phyloP scores from a whole-genome alignment of 2,113 vertebrate species.

The Macrotis lagotis region DNA sequence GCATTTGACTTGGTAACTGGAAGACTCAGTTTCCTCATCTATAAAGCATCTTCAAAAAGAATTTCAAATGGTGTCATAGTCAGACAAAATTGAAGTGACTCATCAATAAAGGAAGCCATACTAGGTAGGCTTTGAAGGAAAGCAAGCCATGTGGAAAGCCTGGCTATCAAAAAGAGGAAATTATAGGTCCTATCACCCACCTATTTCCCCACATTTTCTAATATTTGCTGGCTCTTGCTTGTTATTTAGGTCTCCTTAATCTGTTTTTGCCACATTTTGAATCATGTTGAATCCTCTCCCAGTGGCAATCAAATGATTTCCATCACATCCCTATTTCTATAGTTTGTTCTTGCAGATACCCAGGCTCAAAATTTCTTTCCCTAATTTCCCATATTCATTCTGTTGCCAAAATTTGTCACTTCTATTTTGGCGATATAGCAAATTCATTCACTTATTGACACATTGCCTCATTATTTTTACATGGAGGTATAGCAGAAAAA shows the following conservation, averaged over 20 bases:
- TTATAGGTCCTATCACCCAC: background rate
- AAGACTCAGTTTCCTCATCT: too few relatives aligned
- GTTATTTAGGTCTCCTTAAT: background rate
- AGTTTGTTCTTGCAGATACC: background rate
- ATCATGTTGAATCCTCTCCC: background rate
- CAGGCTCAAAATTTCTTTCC: background rate
- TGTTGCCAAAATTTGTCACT: background rate
- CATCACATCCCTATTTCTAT: background rate
- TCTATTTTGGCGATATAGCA: background rate
- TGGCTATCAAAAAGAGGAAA: background rate
- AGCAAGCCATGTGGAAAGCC: background rate
- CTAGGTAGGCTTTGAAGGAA: background rate
- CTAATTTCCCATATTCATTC: background rate
- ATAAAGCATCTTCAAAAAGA: too few relatives aligned
- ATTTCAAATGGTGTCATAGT: too few relatives aligned
- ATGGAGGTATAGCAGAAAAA: background rate
- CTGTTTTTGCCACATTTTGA: background rate
- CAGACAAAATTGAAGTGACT: too few relatives aligned
- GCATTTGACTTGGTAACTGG: too few relatives aligned
- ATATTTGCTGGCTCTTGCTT: background rate
- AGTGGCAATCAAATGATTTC: background rate
- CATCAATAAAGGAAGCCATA: background rate
- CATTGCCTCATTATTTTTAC: background rate
- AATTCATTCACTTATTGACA: background rate
- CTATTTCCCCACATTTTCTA: background rate